Conservation (phyloP, 2,797 vertebrate genomes). For the Bovichtus diacanthus region DNA sequence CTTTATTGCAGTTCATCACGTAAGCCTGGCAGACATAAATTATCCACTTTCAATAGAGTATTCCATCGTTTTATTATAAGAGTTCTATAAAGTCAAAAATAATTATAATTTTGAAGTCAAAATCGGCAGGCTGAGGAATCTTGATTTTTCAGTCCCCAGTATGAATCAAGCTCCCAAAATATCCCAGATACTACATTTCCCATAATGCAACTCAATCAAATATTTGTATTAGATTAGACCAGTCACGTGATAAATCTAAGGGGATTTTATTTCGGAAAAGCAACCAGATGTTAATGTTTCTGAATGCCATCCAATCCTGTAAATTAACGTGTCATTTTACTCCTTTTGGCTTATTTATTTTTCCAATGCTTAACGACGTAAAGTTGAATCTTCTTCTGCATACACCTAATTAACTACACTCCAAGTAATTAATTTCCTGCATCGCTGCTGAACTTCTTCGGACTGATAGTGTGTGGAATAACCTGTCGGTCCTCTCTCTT, state of each 20-base stretch:
- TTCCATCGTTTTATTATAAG: not conserved
- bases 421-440: slow-evolving; percentile 52
- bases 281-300: not conserved
- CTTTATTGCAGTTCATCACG: no score
- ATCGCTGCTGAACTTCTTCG: slow-evolving; percentile 35
- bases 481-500: slow-evolving; percentile 47
- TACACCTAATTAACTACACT: slow-evolving; percentile 32
- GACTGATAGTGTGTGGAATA: slow-evolving; percentile 50
- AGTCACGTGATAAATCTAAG: not conserved
- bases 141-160: not conserved
- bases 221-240: not conserved
- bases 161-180: no score
- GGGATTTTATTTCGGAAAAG: not conserved
- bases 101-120: no score
- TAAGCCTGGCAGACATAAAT: no score
- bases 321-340: not conserved
- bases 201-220: not conserved
- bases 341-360: not conserved
- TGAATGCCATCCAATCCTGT: no score
- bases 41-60: not conserved
- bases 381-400: not conserved
- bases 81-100: not conserved
- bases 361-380: not conserved
- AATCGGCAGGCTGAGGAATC: not conserved
- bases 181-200: not conserved